phyloP scores from a whole-genome alignment of 2,888 invertebrate genomes.

The Apodemia hepburni region DNA sequence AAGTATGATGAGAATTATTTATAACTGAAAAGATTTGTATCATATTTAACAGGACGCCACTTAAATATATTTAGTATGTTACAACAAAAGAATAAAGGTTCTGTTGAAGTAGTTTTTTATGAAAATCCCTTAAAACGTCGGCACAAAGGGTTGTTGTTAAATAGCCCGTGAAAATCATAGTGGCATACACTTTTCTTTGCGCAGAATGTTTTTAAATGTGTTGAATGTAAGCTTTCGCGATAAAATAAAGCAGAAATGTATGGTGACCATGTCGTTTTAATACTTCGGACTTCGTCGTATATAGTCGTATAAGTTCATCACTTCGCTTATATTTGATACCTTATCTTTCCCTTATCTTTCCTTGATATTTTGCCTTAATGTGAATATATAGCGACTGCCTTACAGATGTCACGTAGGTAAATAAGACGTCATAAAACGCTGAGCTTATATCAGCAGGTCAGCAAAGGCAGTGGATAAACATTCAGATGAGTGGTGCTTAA shows the following conservation, averaged over 20 bases:
- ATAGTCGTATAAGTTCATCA: not conserved
- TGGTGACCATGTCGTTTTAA: slow-evolving; percentile 15
- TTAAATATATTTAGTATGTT: slow-evolving; percentile 16
- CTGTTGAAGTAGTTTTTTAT: slow-evolving; percentile 25
- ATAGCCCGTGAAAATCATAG: slow-evolving; percentile 50
- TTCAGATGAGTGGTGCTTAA: no score
- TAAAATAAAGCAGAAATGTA: slow-evolving; percentile 34
- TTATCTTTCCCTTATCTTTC: no score
- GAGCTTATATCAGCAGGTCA: no score
- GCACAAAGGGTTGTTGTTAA: slow-evolving; percentile 43
- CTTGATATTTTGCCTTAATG: no score
- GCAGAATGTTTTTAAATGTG: slow-evolving; percentile 34
- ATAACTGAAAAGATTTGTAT: slow-evolving; percentile 20
- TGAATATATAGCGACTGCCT: no score
- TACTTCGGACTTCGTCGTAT: not conserved
- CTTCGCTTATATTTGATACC: no score
- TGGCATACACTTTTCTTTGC: slow-evolving; percentile 45
- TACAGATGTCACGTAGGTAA: no score
- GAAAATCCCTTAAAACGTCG: slow-evolving; percentile 27
- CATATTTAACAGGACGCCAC: slow-evolving; percentile 5
- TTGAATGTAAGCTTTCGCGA: slow-evolving; percentile 31
- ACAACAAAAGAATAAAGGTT: slow-evolving; percentile 19
- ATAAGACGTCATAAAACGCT: no score
- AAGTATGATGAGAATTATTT: no score
- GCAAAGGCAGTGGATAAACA: no score